These are phyloP conservation scores for Zaprionus lineosus DNA, from an alignment of 2,888 invertebrate species.

Conservation along the genomic window DNA sequence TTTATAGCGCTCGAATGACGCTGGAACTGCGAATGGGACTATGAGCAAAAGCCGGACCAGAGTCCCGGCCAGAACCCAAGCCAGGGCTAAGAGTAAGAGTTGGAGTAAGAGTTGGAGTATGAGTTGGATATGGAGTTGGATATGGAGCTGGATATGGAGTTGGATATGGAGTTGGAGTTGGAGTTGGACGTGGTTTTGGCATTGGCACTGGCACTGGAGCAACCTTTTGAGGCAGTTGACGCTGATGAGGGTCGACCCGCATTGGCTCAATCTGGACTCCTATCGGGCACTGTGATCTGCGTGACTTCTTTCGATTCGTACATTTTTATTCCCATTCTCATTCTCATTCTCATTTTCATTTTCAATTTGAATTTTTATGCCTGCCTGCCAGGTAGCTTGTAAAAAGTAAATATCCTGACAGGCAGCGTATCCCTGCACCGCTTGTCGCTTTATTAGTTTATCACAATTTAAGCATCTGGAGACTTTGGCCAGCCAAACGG, in stretches of 20 bases:
- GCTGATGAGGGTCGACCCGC: constrained; percentile 62
- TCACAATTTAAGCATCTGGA: constrained; percentile 69
- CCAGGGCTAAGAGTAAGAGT: no score
- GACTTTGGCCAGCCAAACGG: constrained; percentile 34
- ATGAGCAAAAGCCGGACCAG: constrained; percentile 17
- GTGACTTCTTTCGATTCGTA: constrained; percentile 54
- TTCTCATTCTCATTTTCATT: constrained; percentile 50
- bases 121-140: not conserved
- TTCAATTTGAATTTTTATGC: constrained; percentile 72
- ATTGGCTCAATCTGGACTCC: constrained; percentile 6
- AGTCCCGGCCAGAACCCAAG: no score
- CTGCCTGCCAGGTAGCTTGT: constrained; percentile 55
- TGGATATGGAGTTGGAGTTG: no score
- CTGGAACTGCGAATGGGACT: constrained; percentile 6
- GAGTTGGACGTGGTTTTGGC: not conserved
- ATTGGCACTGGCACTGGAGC: constrained; percentile 5
- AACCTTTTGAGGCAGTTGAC: constrained; percentile 40
- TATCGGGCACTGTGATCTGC: constrained; percentile 60
- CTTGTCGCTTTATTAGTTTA: constrained; percentile 78
- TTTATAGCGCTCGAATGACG: constrained; percentile 64
- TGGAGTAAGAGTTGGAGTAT: no score
- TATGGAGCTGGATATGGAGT: no score
- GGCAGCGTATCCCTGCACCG: constrained; percentile 42
- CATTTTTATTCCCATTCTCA: constrained; percentile 66
- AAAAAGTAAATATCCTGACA: constrained; percentile 75